These are phyloP conservation scores for Heloderma charlesbogerti DNA, from an alignment of 2,113 vertebrate genomes.

Conservation along the genomic window DNA sequence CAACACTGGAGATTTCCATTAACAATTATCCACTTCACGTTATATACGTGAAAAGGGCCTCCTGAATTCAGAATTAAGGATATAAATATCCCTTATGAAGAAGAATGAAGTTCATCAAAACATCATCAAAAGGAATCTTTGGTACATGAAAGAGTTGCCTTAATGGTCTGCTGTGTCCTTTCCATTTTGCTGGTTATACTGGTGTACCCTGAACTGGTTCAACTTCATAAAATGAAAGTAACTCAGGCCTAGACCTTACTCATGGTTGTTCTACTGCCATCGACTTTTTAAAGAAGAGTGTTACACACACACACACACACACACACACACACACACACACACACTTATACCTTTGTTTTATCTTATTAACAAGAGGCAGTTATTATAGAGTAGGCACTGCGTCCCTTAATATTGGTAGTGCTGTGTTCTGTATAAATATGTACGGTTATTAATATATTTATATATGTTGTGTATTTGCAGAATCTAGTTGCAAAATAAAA, in stretches of 20 bases:
- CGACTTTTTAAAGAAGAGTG: constrained; percentile 59
- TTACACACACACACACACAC: too few relatives aligned
- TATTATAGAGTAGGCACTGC: constrained; percentile 56
- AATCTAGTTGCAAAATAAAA: constrained; percentile 59
- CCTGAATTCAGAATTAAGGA: constrained; percentile 19
- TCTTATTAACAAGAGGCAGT: constrained; percentile 62
- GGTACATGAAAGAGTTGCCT: constrained; percentile 16
- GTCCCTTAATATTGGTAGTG: constrained; percentile 55
- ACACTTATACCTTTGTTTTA: constrained; percentile 68
- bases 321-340: too few relatives aligned
- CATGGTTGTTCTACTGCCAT: constrained; percentile 42
- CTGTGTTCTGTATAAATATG: constrained; percentile 72
- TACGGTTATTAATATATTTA: constrained; percentile 69
- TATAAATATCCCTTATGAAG: constrained; percentile 40
- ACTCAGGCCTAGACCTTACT: constrained; percentile 34
- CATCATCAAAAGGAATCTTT: constrained; percentile 37
- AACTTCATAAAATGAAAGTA: constrained; percentile 7
- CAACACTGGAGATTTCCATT: constrained; percentile 36
- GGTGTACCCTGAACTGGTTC: constrained; percentile 20
- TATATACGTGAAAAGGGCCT: constrained; percentile 2
- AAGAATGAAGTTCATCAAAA: constrained; percentile 38
- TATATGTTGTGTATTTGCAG: constrained; percentile 64
- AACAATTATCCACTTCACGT: constrained; percentile 33
- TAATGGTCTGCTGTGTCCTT: constrained; percentile 34
- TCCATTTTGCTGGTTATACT: neutral